Conservation (phyloP, 2,888 invertebrate genomes). For the Catonia carolina region DNA sequence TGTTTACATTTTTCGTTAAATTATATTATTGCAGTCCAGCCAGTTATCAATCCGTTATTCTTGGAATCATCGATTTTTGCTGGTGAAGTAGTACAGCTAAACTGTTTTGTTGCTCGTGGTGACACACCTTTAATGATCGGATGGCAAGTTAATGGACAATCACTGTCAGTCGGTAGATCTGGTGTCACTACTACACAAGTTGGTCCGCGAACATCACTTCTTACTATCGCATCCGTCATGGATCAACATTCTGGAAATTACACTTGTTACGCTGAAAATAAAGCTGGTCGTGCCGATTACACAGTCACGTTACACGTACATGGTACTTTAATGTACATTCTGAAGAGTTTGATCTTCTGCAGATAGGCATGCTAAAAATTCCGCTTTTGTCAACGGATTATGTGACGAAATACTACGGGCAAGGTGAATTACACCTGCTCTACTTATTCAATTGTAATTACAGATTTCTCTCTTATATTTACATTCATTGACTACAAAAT, state of each 20-base stretch:
- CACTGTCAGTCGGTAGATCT: slow-evolving; percentile 24
- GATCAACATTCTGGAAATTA: slow-evolving; percentile 69
- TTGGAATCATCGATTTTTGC: slow-evolving; percentile 15
- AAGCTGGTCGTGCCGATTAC: slow-evolving; percentile 61
- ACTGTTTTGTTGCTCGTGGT: slow-evolving; percentile 44
- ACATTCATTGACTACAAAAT: no score
- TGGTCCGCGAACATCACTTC: slow-evolving; percentile 37
- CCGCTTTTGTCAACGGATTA: no score
- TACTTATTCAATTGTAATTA: no score
- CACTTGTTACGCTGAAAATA: slow-evolving; percentile 66
- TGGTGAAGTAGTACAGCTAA: slow-evolving; percentile 19
- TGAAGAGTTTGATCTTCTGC: no score
- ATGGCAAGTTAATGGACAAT: slow-evolving; percentile 52
- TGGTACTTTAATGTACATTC: not conserved
- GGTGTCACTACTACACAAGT: slow-evolving; percentile 25
- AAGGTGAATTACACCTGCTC: no score
- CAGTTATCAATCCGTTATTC: slow-evolving; percentile 10
- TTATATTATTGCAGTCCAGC: slow-evolving; percentile 14
- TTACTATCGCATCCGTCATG: slow-evolving; percentile 62
- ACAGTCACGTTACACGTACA: slow-evolving; percentile 58
- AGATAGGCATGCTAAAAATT: no score
- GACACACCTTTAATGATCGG: slow-evolving; percentile 38
- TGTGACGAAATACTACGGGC: no score
- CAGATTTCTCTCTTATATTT: no score
- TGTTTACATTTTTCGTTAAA: no score